Percentiles rank a stretch among this genome's conserved stretches.
Conservation (phyloP, 1,140 invertebrate genomes). For the Leptinotarsa lineolata region DNA sequence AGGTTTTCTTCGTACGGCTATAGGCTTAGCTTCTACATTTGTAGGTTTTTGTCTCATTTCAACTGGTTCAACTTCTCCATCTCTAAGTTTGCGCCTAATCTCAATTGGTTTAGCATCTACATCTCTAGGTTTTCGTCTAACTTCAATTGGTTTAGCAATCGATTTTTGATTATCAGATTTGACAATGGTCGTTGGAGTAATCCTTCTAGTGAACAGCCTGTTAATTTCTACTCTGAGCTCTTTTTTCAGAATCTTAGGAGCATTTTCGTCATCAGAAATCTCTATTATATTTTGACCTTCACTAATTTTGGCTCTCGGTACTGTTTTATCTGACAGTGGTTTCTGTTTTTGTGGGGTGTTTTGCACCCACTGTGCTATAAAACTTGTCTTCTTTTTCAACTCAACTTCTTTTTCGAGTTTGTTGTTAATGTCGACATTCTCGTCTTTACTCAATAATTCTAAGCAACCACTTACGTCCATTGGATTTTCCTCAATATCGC, state of each 20-base stretch:
- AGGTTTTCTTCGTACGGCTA: conserved; percentile 31
- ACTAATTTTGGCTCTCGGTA: not conserved
- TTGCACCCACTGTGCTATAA: conserved; percentile 47
- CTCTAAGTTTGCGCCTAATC: conserved; percentile 28
- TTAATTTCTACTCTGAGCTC: conserved; percentile 22
- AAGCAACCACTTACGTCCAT: conserved; percentile 30
- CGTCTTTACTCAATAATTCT: conserved; percentile 40
- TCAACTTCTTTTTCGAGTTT: conserved; percentile 47
- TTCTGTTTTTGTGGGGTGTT: conserved; percentile 46
- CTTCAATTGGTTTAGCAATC: conserved; percentile 7
- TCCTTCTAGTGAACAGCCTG: conserved; percentile 20
- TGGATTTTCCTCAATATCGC: conserved; percentile 51
- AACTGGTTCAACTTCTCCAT: not conserved
- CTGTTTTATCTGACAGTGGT: conserved; percentile 5
- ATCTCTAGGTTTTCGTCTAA: conserved; percentile 1
- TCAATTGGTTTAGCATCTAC: conserved; percentile 28
- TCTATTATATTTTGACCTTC: not conserved
- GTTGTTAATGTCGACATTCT: conserved; percentile 13
- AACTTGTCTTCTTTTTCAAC: conserved; percentile 46
- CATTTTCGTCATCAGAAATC: conserved; percentile 19
- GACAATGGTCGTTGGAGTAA: not conserved
- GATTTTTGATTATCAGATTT: not conserved
- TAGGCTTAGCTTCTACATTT: conserved; percentile 20
- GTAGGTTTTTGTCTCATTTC: not conserved
- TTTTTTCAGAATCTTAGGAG: not conserved